A percentile compares a stretch with the other conserved stretches of the same genome.
These are phyloP conservation scores for Montipora sp. DNA, from an alignment of 64 coral and sea anemone species.

Conservation along the genomic window DNA sequence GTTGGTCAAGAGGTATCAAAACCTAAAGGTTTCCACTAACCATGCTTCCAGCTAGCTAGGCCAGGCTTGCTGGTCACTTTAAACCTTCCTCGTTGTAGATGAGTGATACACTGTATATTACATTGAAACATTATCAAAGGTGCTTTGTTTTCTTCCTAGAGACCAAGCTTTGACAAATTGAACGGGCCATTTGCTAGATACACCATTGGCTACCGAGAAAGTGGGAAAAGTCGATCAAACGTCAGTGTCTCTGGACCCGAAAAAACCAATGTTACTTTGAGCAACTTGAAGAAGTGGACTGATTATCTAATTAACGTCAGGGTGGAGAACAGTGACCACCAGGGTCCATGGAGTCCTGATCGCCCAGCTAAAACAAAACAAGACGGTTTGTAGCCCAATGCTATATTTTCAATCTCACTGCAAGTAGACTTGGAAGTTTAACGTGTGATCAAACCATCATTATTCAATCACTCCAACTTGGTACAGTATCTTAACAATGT, in stretches of 20 bases:
- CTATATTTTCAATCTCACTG: accelerated
- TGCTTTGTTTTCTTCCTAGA: background rate
- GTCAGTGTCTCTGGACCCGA: background rate
- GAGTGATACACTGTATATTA: background rate
- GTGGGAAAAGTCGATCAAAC: background rate
- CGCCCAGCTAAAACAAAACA: background rate
- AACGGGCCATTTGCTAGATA: background rate
- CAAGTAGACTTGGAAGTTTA: background rate
- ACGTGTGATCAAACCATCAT: too few relatives aligned
- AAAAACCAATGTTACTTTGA: background rate
- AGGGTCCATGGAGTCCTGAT: background rate
- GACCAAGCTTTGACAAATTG: background rate
- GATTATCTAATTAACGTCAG: background rate
- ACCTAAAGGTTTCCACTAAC: too few relatives aligned
- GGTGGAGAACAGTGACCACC: background rate
- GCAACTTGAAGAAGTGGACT: background rate
- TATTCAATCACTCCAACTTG: too few relatives aligned
- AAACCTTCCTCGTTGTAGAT: background rate
- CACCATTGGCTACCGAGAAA: background rate
- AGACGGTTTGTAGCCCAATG: background rate
- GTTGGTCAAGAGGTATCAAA: too few relatives aligned
- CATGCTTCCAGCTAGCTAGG: too few relatives aligned
- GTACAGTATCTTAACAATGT: too few relatives aligned
- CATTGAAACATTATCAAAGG: background rate
- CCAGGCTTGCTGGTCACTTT: background rate